These are phyloP conservation scores for Pogona vitticeps DNA, from an alignment of 2,113 vertebrate species.

Conservation along the genomic window DNA sequence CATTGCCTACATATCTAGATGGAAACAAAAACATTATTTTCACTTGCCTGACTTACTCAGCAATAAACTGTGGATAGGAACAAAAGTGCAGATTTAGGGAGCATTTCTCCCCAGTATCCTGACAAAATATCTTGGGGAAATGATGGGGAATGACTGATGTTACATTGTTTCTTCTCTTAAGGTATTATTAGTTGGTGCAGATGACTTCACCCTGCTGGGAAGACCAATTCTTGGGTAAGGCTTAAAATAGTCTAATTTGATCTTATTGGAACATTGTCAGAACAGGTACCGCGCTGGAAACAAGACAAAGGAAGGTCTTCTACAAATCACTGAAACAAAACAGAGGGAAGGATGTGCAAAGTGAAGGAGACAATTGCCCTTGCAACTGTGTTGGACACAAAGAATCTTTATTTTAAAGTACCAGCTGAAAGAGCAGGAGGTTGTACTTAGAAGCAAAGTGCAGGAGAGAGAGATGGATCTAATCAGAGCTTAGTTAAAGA, in stretches of 20 bases:
- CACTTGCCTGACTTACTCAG: background rate
- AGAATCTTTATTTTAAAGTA: background rate
- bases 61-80: background rate
- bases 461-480: background rate
- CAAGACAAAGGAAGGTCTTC: background rate
- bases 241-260: background rate
- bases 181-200: slow-evolving; percentile 86
- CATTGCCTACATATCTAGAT: background rate
- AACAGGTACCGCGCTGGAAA: background rate
- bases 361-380: background rate
- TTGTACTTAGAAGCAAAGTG: background rate
- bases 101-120: background rate
- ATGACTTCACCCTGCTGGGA: slow-evolving; percentile 85
- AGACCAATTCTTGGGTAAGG: slow-evolving; percentile 85
- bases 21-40: background rate
- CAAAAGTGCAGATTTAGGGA: background rate
- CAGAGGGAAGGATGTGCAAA: background rate
- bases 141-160: background rate
- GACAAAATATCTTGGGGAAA: background rate
- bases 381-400: background rate
- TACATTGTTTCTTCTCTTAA: slow-evolving; percentile 44
- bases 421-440: background rate
- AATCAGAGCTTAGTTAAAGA: background rate
- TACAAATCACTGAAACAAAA: background rate
- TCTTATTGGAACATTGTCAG: background rate